These are phyloP conservation scores for Sminthurides bifidus DNA, from an alignment of 1,140 invertebrate genomes.

Conservation along the genomic window DNA sequence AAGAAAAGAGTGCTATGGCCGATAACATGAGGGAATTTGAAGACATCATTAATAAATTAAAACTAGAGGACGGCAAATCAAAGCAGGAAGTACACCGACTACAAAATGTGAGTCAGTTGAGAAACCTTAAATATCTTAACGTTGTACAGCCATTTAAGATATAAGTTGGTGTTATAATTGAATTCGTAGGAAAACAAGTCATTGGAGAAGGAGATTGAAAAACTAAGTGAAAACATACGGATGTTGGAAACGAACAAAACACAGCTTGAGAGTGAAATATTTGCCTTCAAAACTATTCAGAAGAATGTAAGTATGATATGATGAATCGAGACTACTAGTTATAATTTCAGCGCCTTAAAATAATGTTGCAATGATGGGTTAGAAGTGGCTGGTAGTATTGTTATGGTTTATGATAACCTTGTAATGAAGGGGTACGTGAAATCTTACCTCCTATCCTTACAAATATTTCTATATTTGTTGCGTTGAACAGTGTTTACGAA, in stretches of 20 bases:
- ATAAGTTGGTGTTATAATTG: not conserved
- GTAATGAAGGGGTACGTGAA: no score
- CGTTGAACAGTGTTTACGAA: no score
- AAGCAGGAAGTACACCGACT: conserved; percentile 42
- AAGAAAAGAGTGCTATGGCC: conserved; percentile 56
- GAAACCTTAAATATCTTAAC: not conserved
- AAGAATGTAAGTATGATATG: conserved; percentile 39
- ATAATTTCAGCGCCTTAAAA: no score
- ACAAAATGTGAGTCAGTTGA: conserved; percentile 34
- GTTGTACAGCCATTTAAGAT: not conserved
- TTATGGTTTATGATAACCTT: no score
- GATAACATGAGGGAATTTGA: conserved; percentile 45
- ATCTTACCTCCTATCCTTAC: no score
- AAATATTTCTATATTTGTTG: no score
- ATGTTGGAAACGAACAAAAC: conserved; percentile 35
- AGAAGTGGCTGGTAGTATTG: no score
- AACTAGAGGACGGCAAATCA: conserved; percentile 45
- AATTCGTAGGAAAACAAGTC: conserved; percentile 42
- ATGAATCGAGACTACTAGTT: no score
- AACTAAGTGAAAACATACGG: conserved; percentile 45
- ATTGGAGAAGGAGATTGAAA: conserved; percentile 55
- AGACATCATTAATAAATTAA: conserved; percentile 40
- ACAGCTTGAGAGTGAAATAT: conserved; percentile 41
- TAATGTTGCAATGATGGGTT: no score
- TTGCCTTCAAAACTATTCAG: conserved; percentile 41